Percentiles rank a stretch among this genome's conserved stretches.
phyloP scores from a whole-genome alignment of 2,888 invertebrate species.

The Agapetus fuscipes region DNA sequence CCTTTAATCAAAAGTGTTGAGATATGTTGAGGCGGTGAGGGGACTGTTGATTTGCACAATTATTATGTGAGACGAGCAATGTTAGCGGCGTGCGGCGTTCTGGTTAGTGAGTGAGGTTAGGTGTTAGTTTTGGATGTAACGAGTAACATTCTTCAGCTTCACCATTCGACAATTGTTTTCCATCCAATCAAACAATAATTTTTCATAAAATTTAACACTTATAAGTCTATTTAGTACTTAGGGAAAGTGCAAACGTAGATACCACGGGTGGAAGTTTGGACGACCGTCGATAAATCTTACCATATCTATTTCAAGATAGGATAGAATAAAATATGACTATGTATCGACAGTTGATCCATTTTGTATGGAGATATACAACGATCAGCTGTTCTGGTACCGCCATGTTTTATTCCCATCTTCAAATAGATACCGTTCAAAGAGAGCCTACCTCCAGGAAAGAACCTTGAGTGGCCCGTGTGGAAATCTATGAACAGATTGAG shows the following conservation, averaged over 20 bases:
- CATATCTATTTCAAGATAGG: not conserved
- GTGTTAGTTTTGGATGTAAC: too few species aligned
- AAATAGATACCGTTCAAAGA: too few species aligned
- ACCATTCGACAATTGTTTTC: constrained; percentile 13
- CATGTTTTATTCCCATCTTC: too few species aligned
- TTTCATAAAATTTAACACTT: constrained; percentile 1
- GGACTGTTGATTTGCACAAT: too few species aligned
- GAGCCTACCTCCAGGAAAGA: too few species aligned
- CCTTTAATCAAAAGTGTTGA: constrained; percentile 2
- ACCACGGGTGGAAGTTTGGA: too few species aligned
- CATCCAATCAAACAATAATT: constrained; percentile 22
- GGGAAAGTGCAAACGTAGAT: not conserved
- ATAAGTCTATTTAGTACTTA: not conserved
- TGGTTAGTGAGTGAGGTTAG: not conserved
- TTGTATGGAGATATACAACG: too few species aligned
- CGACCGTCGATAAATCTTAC: too few species aligned
- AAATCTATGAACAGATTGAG: too few species aligned
- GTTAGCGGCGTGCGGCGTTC: not conserved
- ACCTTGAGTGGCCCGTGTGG: too few species aligned
- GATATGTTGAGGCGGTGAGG: not conserved
- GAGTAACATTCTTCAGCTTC: too few species aligned
- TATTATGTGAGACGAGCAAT: not conserved
- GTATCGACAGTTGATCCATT: not conserved
- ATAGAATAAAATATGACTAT: not conserved
- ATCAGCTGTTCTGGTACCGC: too few species aligned